A percentile compares a stretch with the other conserved stretches of the same genome.
Evolutionary conservation across 1,140 invertebrate species (phyloP).

Genomic region (Diorhabda carinulata): DNA sequence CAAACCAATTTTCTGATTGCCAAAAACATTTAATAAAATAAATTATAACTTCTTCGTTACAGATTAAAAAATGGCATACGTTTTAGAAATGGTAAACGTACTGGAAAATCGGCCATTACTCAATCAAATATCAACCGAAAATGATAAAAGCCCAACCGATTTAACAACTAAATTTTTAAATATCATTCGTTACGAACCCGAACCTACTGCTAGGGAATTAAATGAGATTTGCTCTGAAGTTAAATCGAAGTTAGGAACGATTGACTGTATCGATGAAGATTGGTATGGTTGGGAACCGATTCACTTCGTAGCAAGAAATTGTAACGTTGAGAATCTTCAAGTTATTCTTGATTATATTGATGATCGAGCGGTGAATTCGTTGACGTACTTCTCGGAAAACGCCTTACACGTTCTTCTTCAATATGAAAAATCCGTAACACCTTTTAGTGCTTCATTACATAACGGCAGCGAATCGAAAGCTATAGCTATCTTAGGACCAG

Average conservation of each 20-base stretch:
- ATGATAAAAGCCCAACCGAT: too few species aligned
- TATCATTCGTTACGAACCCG: too few species aligned
- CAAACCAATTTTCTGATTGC: too few species aligned
- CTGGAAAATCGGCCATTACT: too few species aligned
- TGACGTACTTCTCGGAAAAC: slow-evolving; percentile 31
- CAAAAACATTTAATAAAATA: too few species aligned
- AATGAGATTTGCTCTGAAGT: not conserved
- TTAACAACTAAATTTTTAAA: too few species aligned
- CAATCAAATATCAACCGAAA: too few species aligned
- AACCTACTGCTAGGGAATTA: too few species aligned
- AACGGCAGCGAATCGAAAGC: slow-evolving; percentile 25
- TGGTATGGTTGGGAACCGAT: slow-evolving; percentile 33
- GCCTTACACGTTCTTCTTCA: slow-evolving; percentile 30
- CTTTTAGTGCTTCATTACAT: slow-evolving; percentile 23
- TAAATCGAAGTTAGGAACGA: not conserved
- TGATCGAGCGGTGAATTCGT: slow-evolving; percentile 16
- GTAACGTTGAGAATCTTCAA: slow-evolving; percentile 19
- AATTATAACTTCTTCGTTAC: too few species aligned
- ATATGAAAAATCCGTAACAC: slow-evolving; percentile 19
- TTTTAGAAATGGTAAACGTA: too few species aligned
- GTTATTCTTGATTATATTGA: slow-evolving; percentile 10
- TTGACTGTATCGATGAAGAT: slow-evolving; percentile 14
- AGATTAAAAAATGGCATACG: too few species aligned
- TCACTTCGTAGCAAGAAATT: slow-evolving; percentile 26
- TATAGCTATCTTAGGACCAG: slow-evolving; percentile 23